These are phyloP conservation scores for Chaetophractus vellerosus DNA, from an alignment of 2,797 vertebrate species.

Conservation along the genomic window DNA sequence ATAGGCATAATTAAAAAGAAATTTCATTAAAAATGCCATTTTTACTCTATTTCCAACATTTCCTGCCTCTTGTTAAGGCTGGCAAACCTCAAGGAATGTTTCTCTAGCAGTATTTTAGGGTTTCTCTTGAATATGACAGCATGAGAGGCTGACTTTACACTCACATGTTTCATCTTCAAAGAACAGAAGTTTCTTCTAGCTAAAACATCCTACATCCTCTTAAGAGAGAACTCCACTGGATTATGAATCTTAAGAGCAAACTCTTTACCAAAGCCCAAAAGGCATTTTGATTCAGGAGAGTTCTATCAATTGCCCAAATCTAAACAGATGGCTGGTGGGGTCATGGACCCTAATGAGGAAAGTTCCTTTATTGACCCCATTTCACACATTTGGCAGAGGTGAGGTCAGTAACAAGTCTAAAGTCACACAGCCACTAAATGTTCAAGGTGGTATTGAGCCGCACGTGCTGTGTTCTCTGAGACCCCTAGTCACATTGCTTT, in stretches of 20 bases:
- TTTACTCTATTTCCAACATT: neutral
- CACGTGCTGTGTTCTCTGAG: neutral
- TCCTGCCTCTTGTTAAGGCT: neutral
- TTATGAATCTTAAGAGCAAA: neutral
- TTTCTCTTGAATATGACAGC: neutral
- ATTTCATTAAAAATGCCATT: neutral
- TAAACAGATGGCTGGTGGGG: neutral
- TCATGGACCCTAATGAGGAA: neutral
- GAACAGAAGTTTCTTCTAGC: neutral
- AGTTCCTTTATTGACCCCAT: neutral
- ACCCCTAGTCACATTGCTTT: neutral
- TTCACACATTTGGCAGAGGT: neutral
- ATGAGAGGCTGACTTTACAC: neutral
- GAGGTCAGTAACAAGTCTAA: neutral
- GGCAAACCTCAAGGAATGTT: neutral
- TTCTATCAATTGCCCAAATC: neutral
- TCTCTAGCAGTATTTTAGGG: neutral
- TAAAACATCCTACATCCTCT: neutral
- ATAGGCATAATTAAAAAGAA: conserved; percentile 15
- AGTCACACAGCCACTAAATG: neutral
- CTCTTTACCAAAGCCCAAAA: neutral
- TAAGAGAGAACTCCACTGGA: neutral
- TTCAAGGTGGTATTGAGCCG: neutral
- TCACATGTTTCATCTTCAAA: conserved; percentile 35
- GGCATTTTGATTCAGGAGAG: neutral